Evolutionary conservation across 1,140 invertebrate species (phyloP).

Genomic region (Drosophila elegans): DNA sequence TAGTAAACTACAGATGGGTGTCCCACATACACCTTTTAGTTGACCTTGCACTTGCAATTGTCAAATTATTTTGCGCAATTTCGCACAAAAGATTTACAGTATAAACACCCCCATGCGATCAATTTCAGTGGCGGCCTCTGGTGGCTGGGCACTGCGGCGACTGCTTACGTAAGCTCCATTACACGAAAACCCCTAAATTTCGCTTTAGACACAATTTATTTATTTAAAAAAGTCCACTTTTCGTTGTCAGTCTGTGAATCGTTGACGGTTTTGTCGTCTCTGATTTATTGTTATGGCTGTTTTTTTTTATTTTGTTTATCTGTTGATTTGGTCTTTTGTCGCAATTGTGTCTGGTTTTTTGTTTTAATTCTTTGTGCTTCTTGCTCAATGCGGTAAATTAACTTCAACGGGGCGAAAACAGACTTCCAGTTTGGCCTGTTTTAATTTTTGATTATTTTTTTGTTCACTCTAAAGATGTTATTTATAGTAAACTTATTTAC

Average conservation of each 20-base stretch:
- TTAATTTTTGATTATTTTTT: neutral
- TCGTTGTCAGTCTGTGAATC: neutral
- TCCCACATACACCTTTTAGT: constrained; percentile 1
- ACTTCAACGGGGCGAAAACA: neutral
- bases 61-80: constrained; percentile 30
- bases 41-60: constrained; percentile 49
- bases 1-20: neutral
- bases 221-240: constrained; percentile 39
- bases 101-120: constrained; percentile 12
- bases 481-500: neutral
- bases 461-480: neutral
- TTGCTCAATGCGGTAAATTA: constrained; percentile 8
- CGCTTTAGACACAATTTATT: constrained; percentile 50
- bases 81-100: constrained; percentile 7
- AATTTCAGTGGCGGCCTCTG: constrained; percentile 46
- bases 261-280: constrained; percentile 12
- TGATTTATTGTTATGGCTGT: constrained; percentile 52
- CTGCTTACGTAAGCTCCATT: constrained; percentile 45
- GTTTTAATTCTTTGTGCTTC: constrained; percentile 15
- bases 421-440: constrained; percentile 9
- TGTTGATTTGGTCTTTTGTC: constrained; percentile 12
- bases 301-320: constrained; percentile 11
- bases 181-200: constrained; percentile 32
- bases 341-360: constrained; percentile 28
- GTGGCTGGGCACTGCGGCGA: constrained; percentile 2